A percentile compares a stretch with the other conserved stretches of the same genome.
Evolutionary conservation across 2,888 invertebrate species (phyloP).

Genomic region (Siphonodentalium dalli): DNA sequence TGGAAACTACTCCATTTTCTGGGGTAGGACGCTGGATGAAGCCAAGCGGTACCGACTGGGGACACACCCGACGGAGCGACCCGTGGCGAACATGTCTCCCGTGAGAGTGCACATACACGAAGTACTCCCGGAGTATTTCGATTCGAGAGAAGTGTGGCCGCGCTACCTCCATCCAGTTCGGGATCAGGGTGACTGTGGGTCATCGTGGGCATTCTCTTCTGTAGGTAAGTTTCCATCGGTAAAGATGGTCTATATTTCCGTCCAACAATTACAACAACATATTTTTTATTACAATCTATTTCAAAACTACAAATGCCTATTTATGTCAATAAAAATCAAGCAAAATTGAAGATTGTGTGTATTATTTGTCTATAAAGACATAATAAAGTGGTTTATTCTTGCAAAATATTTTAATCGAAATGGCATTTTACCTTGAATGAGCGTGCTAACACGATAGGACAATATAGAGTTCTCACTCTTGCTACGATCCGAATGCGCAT

Average conservation of each 20-base stretch:
- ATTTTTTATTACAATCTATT: not conserved
- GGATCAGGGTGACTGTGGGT: constrained; percentile 78
- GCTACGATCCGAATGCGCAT: no score
- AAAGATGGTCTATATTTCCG: not conserved
- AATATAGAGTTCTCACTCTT: no score
- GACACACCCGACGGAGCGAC: constrained; percentile 70
- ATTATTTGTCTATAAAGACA: no score
- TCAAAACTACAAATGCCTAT: no score
- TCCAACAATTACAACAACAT: not conserved
- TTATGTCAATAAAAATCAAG: no score
- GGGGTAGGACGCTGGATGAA: constrained; percentile 81
- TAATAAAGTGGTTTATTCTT: no score
- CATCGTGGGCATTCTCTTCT: constrained; percentile 93
- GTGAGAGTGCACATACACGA: constrained; percentile 39
- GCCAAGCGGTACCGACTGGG: constrained; percentile 81
- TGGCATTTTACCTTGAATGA: no score
- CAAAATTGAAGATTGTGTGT: no score
- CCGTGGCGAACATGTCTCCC: constrained; percentile 58
- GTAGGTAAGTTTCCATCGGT: constrained; percentile 66
- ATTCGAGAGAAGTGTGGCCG: constrained; percentile 80
- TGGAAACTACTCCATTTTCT: constrained; percentile 82
- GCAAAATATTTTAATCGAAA: no score
- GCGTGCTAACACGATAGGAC: no score
- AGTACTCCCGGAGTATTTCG: constrained; percentile 74
- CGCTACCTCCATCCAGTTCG: constrained; percentile 73